Base-by-base conservation (phyloP, 1,140 invertebrate species). In the Solenopsis fugax region DNA sequence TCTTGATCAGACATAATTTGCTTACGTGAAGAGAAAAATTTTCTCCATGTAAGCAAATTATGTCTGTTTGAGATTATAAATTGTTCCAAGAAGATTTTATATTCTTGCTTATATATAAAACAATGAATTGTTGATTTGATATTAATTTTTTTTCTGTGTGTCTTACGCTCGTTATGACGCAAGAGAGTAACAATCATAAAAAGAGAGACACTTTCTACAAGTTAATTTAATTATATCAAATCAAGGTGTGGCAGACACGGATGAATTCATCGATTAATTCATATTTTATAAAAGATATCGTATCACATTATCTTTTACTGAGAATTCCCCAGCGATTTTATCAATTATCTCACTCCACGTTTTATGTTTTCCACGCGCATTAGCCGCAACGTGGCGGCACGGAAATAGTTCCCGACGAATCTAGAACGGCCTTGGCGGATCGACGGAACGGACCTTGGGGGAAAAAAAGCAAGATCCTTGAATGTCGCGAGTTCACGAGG, bases 341-440 rank as follows among this genome's bases (percentile, higher is more conserved):
- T 58, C n/a, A 67, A 37, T 78, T 52, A 5, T 21, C 4, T 50
- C 24, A 41, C 5, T 54, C 12, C 16, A 71, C 50, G 34, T 41
- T n/a, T n/a, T 12, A 69, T 9, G n/a, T 21, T 54, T 41, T 24
- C 62, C 37, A 56, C 77, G 48, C 13, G 45, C 37, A 60, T 76
- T 18, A 48, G 7, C 48, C 75, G 56, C 24, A 69, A 29, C 21
- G 64, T 41, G 12, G 5, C 24, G 37, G 34, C 18, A 82, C 67
- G 41, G 67, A 82, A 82, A 82, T 82, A 82, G 80, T 82, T 82
- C 34, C 37, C 9, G 52, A 48, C 67, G 13, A 82, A 82, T 82
- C 67, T 82, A 82, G 80, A 82, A 41, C 78, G 50, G 50, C 78
- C 78, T 81, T 81, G 65, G 21, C 24, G 48, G 41, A 56, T 71